Base-by-base conservation (phyloP, 92 coral and sea anemone species). In the Epizoanthus fatuus region DNA sequence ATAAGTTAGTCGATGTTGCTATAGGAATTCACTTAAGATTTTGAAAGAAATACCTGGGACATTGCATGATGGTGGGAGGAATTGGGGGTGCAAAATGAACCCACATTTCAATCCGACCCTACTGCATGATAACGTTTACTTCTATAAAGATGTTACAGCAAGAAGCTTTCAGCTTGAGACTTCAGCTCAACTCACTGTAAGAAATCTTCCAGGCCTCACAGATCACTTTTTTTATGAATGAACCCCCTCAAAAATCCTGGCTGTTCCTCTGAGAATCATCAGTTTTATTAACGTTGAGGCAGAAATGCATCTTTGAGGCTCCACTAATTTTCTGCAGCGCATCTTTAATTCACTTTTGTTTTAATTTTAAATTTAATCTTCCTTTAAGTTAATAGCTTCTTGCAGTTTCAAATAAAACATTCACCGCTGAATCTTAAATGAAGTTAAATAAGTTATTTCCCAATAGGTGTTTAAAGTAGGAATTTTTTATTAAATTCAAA, bases 301-400 rank as follows among this genome's bases (percentile, higher is more conserved):
- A 6, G 52, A 29, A 29, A 29, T 29, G 35, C 35, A 29, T 29
- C 35, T 29, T 29, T 29, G 35, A 29, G 35, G 35, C 35, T 29
- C 9, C 9, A n/a, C 9, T 38, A 59, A 11, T 38, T 14, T 52
- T 19, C 15, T 37, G 9, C 17, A 57, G 4, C 7, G 44, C 55
- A 9, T 32, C 3, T 54, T 9, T 55, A 76, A 55, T 20, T 15
- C 64, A 29, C 40, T 9, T 13, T 14, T 44, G 7, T 29, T 81
- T 35, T 51, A 84, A 73, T 86, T 90, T 88, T 51, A 84, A 74
- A 92, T 83, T 90, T 86, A 90, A 87, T 92, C 93, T 88, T 87
- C 80, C 75, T 59, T 80, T 86, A 69, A 81, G 87, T 89, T 92
- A 92, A 94, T 89, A 90, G 81, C 86, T 84, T 84, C 86, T 94